Conservation (phyloP, 2,888 invertebrate genomes). For the Hirtodrosophila trivittata region DNA sequence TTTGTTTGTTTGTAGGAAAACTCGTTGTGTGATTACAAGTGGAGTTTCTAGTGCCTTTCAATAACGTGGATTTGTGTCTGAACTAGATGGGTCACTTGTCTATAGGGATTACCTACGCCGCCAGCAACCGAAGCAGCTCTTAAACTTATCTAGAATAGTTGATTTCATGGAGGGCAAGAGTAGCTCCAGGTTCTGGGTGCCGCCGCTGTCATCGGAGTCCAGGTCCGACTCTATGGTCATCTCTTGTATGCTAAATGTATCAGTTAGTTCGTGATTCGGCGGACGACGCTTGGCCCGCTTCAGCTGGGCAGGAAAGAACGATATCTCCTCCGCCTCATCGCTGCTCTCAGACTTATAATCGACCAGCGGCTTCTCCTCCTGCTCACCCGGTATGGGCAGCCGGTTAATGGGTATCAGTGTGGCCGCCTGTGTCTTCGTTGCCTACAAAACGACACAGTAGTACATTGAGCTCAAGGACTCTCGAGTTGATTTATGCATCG, state of each 20-base stretch:
- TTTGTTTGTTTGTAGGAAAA: not conserved
- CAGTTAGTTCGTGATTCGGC: constrained; percentile 81
- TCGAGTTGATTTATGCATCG: constrained; percentile 4
- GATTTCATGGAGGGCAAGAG: constrained; percentile 80
- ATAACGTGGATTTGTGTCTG: constrained; percentile 66
- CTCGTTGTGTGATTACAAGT: constrained; percentile 34
- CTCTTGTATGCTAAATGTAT: constrained; percentile 84
- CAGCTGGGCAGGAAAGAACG: constrained; percentile 82
- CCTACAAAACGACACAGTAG: constrained; percentile 48
- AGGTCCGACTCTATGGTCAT: constrained; percentile 84
- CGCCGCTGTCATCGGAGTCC: constrained; percentile 82
- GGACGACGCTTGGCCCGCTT: constrained; percentile 72
- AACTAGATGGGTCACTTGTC: constrained; percentile 13
- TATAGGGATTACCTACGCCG: constrained; percentile 68
- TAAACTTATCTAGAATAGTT: constrained; percentile 75
- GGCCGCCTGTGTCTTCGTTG: constrained; percentile 81
- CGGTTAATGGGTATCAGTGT: constrained; percentile 83
- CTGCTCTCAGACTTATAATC: constrained; percentile 84
- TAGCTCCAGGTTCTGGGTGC: constrained; percentile 83
- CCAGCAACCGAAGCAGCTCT: constrained; percentile 75
- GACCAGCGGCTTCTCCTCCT: constrained; percentile 82
- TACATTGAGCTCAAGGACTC: not conserved
- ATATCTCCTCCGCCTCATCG: constrained; percentile 83
- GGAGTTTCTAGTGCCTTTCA: constrained; percentile 59
- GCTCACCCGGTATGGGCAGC: constrained; percentile 82